Evolutionary conservation across 2,888 invertebrate species (phyloP).

Genomic region (Himalopsyche anomala): DNA sequence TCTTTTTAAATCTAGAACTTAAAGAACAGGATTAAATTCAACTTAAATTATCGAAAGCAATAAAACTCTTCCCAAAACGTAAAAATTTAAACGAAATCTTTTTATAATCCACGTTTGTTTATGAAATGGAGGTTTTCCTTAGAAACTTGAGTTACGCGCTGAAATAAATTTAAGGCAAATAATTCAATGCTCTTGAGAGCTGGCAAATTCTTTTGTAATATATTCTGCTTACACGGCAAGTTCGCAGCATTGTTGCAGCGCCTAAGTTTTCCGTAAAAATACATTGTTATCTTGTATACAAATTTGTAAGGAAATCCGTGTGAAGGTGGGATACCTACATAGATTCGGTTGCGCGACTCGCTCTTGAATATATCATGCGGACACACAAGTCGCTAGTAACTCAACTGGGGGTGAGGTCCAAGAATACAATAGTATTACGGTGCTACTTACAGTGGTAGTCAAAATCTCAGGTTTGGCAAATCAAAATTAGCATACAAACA

Average conservation of each 20-base stretch:
- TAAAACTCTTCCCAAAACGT: no score
- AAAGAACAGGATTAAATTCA: no score
- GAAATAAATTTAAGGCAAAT: conserved; percentile 60
- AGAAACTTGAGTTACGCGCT: conserved; percentile 45
- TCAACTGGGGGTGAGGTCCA: conserved; percentile 3
- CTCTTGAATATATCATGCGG: conserved; percentile 51
- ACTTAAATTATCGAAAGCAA: no score
- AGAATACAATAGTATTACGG: conserved; percentile 2
- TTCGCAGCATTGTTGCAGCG: conserved; percentile 58
- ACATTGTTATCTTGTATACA: conserved; percentile 65
- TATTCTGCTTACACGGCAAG: conserved; percentile 60
- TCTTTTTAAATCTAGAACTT: no score
- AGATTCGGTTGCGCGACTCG: conserved; percentile 31
- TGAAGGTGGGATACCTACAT: conserved; percentile 20
- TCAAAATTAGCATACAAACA: no score
- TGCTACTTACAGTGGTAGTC: not conserved
- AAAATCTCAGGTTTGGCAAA: not conserved
- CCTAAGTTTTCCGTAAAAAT: conserved; percentile 64
- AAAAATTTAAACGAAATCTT: no score
- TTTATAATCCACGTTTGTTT: not conserved
- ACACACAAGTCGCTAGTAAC: conserved; percentile 26
- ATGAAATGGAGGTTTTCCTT: not conserved
- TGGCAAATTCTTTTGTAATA: conserved; percentile 62
- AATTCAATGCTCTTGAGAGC: conserved; percentile 59
- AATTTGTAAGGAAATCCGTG: conserved; percentile 64